Conservation (phyloP, 1,140 invertebrate genomes). For the Zaprionus africanus region DNA sequence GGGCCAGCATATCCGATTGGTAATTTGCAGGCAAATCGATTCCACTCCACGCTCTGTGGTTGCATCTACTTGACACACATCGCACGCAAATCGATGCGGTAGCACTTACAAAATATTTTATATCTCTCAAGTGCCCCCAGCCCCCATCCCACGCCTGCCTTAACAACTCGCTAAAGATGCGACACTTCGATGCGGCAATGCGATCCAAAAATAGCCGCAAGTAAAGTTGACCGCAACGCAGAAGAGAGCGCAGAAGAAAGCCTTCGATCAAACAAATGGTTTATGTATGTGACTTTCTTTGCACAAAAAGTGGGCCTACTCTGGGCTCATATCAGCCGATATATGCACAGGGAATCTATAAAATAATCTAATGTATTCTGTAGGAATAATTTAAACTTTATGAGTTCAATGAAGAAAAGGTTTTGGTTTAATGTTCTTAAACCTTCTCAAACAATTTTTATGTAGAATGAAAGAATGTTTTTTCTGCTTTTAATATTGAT, state of each 20-base stretch:
- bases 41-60: slow-evolving; percentile 53
- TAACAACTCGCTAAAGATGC: slow-evolving; percentile 20
- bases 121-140: slow-evolving; percentile 33
- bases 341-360: neutral
- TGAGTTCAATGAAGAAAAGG: neutral
- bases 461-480: too few species aligned
- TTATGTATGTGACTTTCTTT: slow-evolving; percentile 80
- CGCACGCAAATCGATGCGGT: slow-evolving; percentile 80
- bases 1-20: slow-evolving; percentile 65
- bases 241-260: slow-evolving; percentile 22
- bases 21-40: slow-evolving; percentile 77
- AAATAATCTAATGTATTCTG: neutral
- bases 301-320: slow-evolving; percentile 50
- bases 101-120: slow-evolving; percentile 68
- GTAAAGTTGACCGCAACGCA: neutral
- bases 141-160: neutral
- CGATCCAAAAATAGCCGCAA: slow-evolving; percentile 66
- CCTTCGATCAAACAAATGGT: slow-evolving; percentile 65
- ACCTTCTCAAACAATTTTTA: too few species aligned
- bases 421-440: too few species aligned
- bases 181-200: slow-evolving; percentile 40
- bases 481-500: too few species aligned
- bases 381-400: neutral
- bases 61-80: slow-evolving; percentile 83
- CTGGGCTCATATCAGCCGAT: neutral